phyloP scores from a whole-genome alignment of 2,113 vertebrate genomes.

The Seriola rivoliana region DNA sequence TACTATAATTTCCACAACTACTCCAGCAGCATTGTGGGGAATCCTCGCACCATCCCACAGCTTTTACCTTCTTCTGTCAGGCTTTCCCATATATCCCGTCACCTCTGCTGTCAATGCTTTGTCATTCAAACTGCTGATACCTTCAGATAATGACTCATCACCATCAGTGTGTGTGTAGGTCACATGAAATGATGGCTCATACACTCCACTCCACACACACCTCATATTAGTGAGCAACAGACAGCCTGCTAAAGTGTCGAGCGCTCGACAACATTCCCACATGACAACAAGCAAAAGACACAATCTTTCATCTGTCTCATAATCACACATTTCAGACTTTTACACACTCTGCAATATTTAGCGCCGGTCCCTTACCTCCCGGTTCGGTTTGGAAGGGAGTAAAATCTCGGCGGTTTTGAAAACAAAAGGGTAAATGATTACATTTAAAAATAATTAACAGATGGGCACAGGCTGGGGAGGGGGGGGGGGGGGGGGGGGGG shows the following conservation, averaged over 20 bases:
- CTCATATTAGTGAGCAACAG: slow-evolving; percentile 28
- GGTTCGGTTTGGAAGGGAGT: slow-evolving; percentile 74
- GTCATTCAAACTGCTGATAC: slow-evolving; percentile 3
- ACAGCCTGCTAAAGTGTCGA: slow-evolving; percentile 51
- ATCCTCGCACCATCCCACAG: neutral
- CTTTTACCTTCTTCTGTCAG: neutral
- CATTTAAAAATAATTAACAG: slow-evolving; percentile 99
- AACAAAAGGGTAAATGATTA: slow-evolving; percentile 95
- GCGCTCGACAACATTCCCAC: slow-evolving; percentile 40
- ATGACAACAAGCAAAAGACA: slow-evolving; percentile 54
- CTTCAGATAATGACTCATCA: neutral
- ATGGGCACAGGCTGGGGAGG: slow-evolving; percentile 90
- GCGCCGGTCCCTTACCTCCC: slow-evolving; percentile 73
- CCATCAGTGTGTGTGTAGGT: neutral
- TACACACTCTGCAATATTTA: slow-evolving; percentile 73
- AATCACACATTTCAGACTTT: slow-evolving; percentile 67
- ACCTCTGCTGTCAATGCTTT: neutral
- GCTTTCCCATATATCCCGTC: neutral
- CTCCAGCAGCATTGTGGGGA: too few species aligned
- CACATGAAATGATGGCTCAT: slow-evolving; percentile 26
- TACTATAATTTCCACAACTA: too few species aligned
- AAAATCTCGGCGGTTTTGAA: slow-evolving; percentile 88
- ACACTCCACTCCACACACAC: neutral
- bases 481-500: slow-evolving; percentile 73
- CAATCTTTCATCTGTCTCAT: slow-evolving; percentile 53